Conservation (phyloP, 2,888 invertebrate genomes). For the Mellilla xanthometata region DNA sequence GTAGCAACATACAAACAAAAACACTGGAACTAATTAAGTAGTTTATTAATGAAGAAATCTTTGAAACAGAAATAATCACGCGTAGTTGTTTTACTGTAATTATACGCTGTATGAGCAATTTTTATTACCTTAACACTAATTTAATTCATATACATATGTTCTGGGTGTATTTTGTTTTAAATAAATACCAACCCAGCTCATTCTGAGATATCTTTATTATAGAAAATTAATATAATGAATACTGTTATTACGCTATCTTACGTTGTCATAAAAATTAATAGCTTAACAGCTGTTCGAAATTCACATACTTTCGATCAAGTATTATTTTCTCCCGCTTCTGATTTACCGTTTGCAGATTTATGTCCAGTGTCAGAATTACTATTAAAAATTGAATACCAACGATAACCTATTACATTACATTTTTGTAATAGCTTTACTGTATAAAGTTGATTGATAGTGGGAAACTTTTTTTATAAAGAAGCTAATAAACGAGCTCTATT, state of each 20-base stretch:
- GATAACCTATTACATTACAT: slow-evolving; percentile 14
- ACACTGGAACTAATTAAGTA: slow-evolving; percentile 18
- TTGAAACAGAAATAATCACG: too few species aligned
- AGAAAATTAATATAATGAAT: slow-evolving; percentile 2
- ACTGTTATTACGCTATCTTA: slow-evolving; percentile 25
- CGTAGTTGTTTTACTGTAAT: too few species aligned
- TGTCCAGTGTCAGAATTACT: slow-evolving; percentile 14
- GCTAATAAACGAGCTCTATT: slow-evolving; percentile 1
- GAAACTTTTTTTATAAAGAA: slow-evolving; percentile 1
- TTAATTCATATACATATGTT: too few species aligned
- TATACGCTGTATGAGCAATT: too few species aligned
- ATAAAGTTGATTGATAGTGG: slow-evolving; percentile 6
- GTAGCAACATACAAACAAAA: slow-evolving; percentile 23
- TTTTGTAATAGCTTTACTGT: slow-evolving; percentile 6
- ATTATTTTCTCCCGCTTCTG: slow-evolving; percentile 34
- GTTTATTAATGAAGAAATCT: not conserved
- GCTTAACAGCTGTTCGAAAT: slow-evolving; percentile 38
- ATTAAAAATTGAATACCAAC: slow-evolving; percentile 17
- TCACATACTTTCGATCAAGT: slow-evolving; percentile 40
- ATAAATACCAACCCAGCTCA: too few species aligned
- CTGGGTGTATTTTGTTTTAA: too few species aligned
- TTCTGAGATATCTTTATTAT: too few species aligned
- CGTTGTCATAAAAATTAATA: slow-evolving; percentile 44
- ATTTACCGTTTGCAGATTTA: slow-evolving; percentile 21
- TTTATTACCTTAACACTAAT: too few species aligned